Base-by-base conservation (phyloP, 2,797 vertebrate species). In the Ibycter americanus region DNA sequence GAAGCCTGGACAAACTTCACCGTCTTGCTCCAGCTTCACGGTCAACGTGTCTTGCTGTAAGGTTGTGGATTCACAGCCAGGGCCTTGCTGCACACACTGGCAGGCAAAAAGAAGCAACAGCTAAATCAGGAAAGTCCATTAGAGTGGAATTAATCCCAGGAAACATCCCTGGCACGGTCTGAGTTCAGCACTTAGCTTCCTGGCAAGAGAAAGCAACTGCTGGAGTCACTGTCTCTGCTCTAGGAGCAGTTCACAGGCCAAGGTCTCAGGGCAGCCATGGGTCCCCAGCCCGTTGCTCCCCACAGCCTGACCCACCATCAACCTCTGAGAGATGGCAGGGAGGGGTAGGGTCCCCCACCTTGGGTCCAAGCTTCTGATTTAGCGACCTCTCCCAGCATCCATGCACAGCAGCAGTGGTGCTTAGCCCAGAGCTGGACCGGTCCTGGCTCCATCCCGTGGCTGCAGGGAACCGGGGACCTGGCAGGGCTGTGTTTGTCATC, bases 81-180 rank as follows among this genome's bases (percentile, higher is more conserved):
- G 68, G 72, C 91, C 47, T 81, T 2, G 0, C 61, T 72, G 67
- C 26, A 56, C 2, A 8, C 65, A 12, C 63, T 36, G 40, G 44
- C 18, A 81, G 54, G 83, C 59, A 85, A 76, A 92, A 92, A 94
- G 67, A 84, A 83, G 52, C 2, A 2, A 58, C 47, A 55, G 63
- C 90, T 95, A 96, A 96, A 95, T 93, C 40, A 77, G 92, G 87
- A 93, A 94, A 92, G 85, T 85, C 87, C 78, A 94, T 96, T 97
- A 95, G 91, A 20, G 40, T 54, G 87, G 88, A 96, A 91, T 87
- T 94, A 94, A 94, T 95, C 96, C 89, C 87, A 80, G 83, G 78
- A 91, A 90, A 66, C 74, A n/a, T 92, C 86, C 25, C 38, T 55
- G 78, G 56, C 74, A 49, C 0, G 0, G 44, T 19, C 71, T 85